Evolutionary conservation across 2,797 vertebrate species (phyloP), one percentile per base, ranked within the genome.

Genomic region (Babyrousa celebensis): DNA sequence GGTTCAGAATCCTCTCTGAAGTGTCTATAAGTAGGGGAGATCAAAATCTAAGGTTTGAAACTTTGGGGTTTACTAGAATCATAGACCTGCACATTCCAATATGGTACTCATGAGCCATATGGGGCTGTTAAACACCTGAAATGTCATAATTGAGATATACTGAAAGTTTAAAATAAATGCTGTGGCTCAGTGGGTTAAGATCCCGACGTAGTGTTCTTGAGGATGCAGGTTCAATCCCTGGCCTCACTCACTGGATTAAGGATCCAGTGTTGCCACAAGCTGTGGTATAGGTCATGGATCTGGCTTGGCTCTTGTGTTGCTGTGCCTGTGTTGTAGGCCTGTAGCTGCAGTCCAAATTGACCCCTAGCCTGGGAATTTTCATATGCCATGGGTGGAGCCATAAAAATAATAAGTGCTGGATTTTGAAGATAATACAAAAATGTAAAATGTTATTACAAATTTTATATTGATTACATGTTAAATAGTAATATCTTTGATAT

Each of bases 391-490:
- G 6, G 43, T 48, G 43, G 43, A 48, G 43, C 43, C 43, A 48
- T 48, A 48, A 48, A 48, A 48, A 48, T 48, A 48, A 48, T 48
- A 32, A 90, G 27, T 70, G 9, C 40, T 91, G 25, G 40, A 60
- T 32, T 95, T 95, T 91, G 25, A 96, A 93, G 62, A 84, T 3
- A 91, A 36, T 85, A 75, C 17, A 72, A 79, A 90, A 60, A 85
- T 71, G 3, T 89, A 74, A 85, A 92, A 32, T 62, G 17, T 54
- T n/a, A 92, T 60, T 54, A 58, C 36, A 36, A 36, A 75, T 48
- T 27, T 85, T 87, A 40, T 78, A 29, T 56, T 63, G 9, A 71
- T 85, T 95, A 32, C 23, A 85, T 72, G 17, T 85, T 87, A 87
- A 89, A n/a, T 56, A 89, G 56, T 85, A n/a, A 27, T 83, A 62